phyloP scores from a whole-genome alignment of 2,888 invertebrate genomes.

The Sicus ferrugineus region DNA sequence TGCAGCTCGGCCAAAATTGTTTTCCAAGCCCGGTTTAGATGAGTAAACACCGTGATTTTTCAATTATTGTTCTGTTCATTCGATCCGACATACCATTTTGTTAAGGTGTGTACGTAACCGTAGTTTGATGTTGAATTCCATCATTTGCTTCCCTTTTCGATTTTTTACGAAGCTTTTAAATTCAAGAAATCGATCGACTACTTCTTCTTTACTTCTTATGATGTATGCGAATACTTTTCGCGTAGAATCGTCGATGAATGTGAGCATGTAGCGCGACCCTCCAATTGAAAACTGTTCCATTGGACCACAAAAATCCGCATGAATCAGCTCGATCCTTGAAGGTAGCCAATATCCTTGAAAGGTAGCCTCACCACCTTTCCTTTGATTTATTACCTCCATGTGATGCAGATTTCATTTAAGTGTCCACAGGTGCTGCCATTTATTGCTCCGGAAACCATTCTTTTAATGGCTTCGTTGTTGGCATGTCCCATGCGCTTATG shows the following conservation, averaged over 20 bases:
- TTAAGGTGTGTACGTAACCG: background rate
- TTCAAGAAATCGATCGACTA: no score
- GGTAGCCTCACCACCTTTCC: background rate
- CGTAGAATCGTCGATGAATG: background rate
- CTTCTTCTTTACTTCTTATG: no score
- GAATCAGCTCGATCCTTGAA: background rate
- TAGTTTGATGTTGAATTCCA: background rate
- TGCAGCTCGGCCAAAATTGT: background rate
- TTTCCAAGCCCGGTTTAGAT: background rate
- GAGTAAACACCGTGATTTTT: background rate
- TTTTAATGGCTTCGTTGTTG: background rate
- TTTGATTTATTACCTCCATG: background rate
- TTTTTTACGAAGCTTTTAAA: slow-evolving; percentile 1
- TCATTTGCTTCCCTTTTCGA: no score
- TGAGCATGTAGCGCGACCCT: no score
- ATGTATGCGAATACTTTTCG: no score
- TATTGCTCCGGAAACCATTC: background rate
- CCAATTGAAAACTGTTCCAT: background rate
- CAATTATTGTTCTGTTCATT: background rate
- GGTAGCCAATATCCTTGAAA: no score
- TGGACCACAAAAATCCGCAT: background rate
- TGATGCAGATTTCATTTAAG: background rate
- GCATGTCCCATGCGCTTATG: no score
- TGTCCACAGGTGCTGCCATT: background rate
- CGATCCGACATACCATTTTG: background rate